Base-by-base conservation (phyloP, 2,797 vertebrate species). In the Semaprochilodus insignis region DNA sequence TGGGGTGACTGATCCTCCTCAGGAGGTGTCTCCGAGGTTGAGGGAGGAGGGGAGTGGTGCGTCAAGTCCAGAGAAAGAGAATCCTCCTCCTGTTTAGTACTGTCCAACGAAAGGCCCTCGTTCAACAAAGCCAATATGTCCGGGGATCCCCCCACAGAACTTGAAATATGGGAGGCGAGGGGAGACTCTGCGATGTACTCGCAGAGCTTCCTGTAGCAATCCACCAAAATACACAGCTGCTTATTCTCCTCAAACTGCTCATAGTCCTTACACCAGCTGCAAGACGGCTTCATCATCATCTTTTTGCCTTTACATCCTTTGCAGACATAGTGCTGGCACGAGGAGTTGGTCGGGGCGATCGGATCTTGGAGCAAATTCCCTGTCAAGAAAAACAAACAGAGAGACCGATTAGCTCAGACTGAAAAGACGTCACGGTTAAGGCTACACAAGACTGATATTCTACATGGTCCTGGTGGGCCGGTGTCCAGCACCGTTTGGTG, bases 231-330 rank as follows among this genome's bases (percentile, higher is more conserved):
- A 88, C 96, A 97, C 77, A 99, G 94, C 93, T 99, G 98, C 90
- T 95, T 93, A 89, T 99, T 99, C 88, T 99, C 98, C 92, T 97
- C 96, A 82, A 99, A 99, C 92, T 97, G 97, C 86, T 97, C 97
- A 63, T 99, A 99, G 96, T 99, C 98, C 91, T 99, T 99, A 92
- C 98, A 99, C 98, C 98, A 99, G 89, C 97, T 99, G 89, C 98
- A 99, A 40, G 98, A 99, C 2, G 98, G 98, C 91, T 98, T 99
- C 95, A 99, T 97, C 96, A 97, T 98, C 98, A 99, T 99, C 95
- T 98, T 97, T 93, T 97, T 97, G 87, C 98, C 98, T 92, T 97
- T 99, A 91, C 98, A 99, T 74, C 93, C 94, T 89, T 97, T 97
- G 94, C 98, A 99, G 85, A 99, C 98, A 93, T 98, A 99, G 85